A percentile compares a stretch with the other conserved stretches of the same genome.
phyloP scores from a whole-genome alignment of 1,140 invertebrate species.

The Temnothorax nylanderi region DNA sequence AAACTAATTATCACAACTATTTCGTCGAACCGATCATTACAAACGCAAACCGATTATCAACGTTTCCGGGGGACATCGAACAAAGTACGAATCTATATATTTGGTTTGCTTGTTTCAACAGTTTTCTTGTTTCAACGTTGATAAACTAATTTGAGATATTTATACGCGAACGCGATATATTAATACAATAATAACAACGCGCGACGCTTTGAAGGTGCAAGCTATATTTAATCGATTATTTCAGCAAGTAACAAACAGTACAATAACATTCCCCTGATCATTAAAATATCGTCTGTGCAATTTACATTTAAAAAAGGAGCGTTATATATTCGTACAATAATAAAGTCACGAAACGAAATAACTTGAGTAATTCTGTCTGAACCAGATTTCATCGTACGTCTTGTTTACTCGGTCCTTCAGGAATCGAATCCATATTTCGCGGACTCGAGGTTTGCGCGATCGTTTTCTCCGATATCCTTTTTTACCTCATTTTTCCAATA shows the following conservation, averaged over 20 bases:
- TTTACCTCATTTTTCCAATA: neutral
- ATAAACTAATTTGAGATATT: neutral
- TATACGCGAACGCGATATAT: neutral
- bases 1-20: slow-evolving; percentile 53
- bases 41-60: neutral
- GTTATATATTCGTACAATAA: neutral
- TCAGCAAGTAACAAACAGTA: neutral
- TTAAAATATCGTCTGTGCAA: neutral
- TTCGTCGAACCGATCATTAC: slow-evolving; percentile 20
- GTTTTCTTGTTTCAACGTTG: neutral
- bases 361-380: neutral
- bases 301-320: neutral
- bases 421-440: neutral
- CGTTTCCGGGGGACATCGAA: neutral
- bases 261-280: neutral
- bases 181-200: neutral
- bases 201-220: neutral
- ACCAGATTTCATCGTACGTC: neutral
- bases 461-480: neutral
- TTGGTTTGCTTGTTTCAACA: neutral
- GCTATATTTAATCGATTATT: neutral
- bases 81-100: neutral
- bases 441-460: neutral
- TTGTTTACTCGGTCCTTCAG: slow-evolving; percentile 7
- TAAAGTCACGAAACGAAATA: neutral